These are phyloP conservation scores for Noctilio leporinus DNA, from an alignment of 2,113 vertebrate species.

Conservation along the genomic window DNA sequence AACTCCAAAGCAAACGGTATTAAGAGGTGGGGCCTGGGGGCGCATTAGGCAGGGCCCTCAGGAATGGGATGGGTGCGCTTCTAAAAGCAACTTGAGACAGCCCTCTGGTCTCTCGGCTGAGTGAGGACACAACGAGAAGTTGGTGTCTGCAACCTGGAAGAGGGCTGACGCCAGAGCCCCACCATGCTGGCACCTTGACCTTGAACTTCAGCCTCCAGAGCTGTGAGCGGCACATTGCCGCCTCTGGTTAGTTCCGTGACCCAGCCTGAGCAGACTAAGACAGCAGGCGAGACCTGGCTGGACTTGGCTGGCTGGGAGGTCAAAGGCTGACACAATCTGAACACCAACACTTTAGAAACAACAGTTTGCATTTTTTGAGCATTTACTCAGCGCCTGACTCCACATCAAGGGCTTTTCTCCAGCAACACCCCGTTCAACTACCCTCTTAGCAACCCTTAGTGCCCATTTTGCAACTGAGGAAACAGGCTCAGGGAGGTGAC, in stretches of 20 bases:
- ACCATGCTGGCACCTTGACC: not conserved
- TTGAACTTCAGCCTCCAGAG: not conserved
- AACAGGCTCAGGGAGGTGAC: not conserved
- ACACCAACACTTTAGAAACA: not conserved
- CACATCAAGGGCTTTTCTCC: not conserved
- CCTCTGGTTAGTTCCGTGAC: not conserved
- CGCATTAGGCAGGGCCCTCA: not conserved
- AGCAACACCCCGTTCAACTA: not conserved
- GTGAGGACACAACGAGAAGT: not conserved
- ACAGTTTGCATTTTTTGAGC: not conserved
- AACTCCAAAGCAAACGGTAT: not conserved
- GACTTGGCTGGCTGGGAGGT: not conserved
- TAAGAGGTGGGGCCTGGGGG: not conserved
- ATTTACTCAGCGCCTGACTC: not conserved
- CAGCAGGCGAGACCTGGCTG: no score
- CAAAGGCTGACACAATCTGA: not conserved
- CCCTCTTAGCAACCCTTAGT: not conserved
- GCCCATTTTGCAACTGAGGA: not conserved
- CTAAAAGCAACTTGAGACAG: not conserved
- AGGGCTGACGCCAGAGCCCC: not conserved
- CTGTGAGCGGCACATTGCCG: no score
- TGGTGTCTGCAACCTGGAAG: not conserved
- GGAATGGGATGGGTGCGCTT: not conserved
- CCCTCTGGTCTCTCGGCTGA: not conserved
- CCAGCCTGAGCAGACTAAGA: not conserved